phyloP scores from a whole-genome alignment of 2,797 vertebrate species.

The Leptoclinus maculatus region DNA sequence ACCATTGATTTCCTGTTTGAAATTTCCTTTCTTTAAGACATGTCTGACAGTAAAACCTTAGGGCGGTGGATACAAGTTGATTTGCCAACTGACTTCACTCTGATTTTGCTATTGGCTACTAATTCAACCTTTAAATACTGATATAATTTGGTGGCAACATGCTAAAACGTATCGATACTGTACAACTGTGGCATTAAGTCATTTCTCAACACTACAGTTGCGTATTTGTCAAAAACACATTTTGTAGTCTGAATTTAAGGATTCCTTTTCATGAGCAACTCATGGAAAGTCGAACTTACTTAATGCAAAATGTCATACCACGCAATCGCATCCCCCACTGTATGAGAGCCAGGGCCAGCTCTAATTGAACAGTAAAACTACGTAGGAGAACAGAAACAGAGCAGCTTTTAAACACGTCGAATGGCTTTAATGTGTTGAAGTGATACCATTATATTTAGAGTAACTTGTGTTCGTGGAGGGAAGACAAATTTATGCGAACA shows the following conservation, averaged over 20 bases:
- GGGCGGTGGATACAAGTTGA: not conserved
- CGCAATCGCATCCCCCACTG: not conserved
- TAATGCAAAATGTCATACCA: not conserved
- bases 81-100: not conserved
- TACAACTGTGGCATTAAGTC: not conserved
- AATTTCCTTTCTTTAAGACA: not conserved
- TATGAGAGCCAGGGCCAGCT: slow-evolving; percentile 9
- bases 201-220: not conserved
- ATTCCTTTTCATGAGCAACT: not conserved
- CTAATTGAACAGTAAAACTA: not conserved
- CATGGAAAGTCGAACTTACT: not conserved
- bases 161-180: not conserved
- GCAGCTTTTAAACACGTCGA: not conserved
- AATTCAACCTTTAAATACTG: not conserved
- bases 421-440: not conserved
- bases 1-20: slow-evolving; percentile 17
- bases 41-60: slow-evolving; percentile 1
- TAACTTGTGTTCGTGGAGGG: slow-evolving; percentile 20
- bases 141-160: not conserved
- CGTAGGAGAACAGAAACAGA: not conserved
- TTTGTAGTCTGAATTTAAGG: not conserved
- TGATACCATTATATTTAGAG: not conserved
- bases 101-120: not conserved
- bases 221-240: not conserved
- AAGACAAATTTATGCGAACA: slow-evolving; percentile 25